A percentile compares a stretch with the other conserved stretches of the same genome.
Evolutionary conservation across 64 coral and sea anemone genomes (phyloP).

Genomic region (Orbicella faveolata): DNA sequence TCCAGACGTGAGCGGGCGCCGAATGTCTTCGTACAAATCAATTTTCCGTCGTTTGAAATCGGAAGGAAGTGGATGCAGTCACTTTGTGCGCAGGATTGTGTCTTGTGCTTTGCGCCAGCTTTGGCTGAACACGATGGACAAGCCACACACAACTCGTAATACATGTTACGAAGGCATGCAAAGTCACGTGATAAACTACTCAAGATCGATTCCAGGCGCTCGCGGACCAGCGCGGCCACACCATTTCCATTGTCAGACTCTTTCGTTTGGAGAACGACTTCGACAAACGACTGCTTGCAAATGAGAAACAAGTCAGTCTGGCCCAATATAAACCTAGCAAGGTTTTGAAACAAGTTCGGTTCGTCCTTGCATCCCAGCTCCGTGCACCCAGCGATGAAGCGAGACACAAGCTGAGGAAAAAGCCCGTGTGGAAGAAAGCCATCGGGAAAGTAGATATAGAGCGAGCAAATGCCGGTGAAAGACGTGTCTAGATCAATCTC

Average conservation of each 20-base stretch:
- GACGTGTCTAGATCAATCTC: constrained; percentile 10
- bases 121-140: constrained; percentile 35
- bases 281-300: constrained; percentile 38
- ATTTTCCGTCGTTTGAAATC: constrained; percentile 5
- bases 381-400: constrained; percentile 33
- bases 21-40: constrained; percentile 45
- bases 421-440: constrained; percentile 62
- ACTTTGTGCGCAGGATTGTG: not conserved
- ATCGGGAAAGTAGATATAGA: constrained; percentile 49
- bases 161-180: constrained; percentile 38
- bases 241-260: not conserved
- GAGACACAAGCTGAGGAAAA: constrained; percentile 43
- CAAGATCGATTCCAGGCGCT: constrained; percentile 24
- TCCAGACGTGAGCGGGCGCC: constrained; percentile 28
- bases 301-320: constrained; percentile 35
- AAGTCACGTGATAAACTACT: constrained; percentile 24
- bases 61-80: constrained; percentile 43
- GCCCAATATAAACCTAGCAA: constrained; percentile 48
- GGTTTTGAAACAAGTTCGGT: constrained; percentile 51
- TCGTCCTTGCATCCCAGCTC: constrained; percentile 24
- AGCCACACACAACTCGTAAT: constrained; percentile 18
- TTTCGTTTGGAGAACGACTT: constrained; percentile 29
- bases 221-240: not conserved
- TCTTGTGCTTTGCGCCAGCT: not conserved
- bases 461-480: not conserved